phyloP scores from a whole-genome alignment of 30 jellyfish, hydroid and myxozoan genomes.

The Turritopsis dohrnii region DNA sequence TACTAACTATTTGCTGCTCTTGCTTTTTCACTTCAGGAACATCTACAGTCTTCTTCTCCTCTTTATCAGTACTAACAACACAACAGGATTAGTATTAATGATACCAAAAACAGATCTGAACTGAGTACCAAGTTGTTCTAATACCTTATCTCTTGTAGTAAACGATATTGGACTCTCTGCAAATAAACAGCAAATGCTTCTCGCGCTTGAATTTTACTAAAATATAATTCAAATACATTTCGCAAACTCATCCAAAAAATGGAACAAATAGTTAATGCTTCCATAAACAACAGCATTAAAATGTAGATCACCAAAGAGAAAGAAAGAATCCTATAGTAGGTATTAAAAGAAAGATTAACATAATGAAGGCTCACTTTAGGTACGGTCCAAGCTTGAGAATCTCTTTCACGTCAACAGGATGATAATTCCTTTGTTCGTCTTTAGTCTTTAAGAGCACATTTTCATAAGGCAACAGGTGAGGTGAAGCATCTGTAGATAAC shows the following conservation, averaged over 20 bases:
- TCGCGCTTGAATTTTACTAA: slow-evolving; percentile 65
- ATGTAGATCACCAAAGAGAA: too few relatives aligned
- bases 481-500: neutral
- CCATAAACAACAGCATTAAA: neutral
- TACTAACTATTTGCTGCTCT: slow-evolving; percentile 21
- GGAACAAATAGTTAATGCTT: neutral
- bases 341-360: too few relatives aligned
- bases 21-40: neutral
- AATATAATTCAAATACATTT: neutral
- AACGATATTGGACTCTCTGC: slow-evolving; percentile 65
- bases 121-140: neutral
- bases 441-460: neutral
- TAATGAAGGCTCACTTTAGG: neutral
- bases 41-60: neutral
- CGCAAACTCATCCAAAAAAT: neutral
- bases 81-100: neutral
- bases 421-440: neutral
- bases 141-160: slow-evolving; percentile 52
- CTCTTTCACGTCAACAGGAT: slow-evolving; percentile 6
- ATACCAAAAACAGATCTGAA: too few relatives aligned
- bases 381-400: neutral
- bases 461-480: neutral
- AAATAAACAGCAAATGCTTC: slow-evolving; percentile 69
- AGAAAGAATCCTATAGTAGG: too few relatives aligned
- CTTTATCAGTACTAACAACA: neutral